phyloP scores from a whole-genome alignment of 2,113 vertebrate genomes.

The Pardalotus punctatus region DNA sequence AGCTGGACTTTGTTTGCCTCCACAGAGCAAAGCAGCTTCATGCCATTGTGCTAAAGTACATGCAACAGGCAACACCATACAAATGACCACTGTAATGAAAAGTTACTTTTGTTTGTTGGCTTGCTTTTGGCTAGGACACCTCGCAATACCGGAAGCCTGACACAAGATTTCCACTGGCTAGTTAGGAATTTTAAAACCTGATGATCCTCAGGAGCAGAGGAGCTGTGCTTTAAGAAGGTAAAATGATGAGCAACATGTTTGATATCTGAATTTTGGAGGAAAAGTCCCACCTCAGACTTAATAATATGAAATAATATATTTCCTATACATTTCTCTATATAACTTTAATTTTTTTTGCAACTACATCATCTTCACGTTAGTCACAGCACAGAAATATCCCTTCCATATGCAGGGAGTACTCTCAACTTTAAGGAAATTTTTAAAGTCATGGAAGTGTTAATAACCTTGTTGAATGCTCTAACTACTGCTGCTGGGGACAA shows the following conservation, averaged over 20 bases:
- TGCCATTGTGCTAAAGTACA: constrained; percentile 2
- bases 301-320: constrained; percentile 50
- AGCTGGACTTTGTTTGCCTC: background rate
- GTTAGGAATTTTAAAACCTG: background rate
- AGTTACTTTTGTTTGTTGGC: background rate
- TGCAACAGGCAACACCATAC: background rate
- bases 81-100: background rate
- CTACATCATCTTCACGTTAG: constrained; percentile 3
- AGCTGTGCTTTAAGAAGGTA: background rate
- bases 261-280: background rate
- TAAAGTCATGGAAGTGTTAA: background rate
- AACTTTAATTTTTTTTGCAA: background rate
- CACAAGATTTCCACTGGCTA: background rate
- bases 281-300: constrained; percentile 6
- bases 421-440: background rate
- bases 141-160: background rate
- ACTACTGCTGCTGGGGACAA: background rate
- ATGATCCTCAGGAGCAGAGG: background rate
- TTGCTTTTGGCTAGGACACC: background rate
- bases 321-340: constrained; percentile 34
- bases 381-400: constrained; percentile 13
- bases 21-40: constrained; percentile 32
- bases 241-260: background rate
- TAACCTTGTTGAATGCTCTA: background rate
- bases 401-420: background rate